phyloP scores from a whole-genome alignment of 1,140 invertebrate species.

The Batillaria attramentaria region DNA sequence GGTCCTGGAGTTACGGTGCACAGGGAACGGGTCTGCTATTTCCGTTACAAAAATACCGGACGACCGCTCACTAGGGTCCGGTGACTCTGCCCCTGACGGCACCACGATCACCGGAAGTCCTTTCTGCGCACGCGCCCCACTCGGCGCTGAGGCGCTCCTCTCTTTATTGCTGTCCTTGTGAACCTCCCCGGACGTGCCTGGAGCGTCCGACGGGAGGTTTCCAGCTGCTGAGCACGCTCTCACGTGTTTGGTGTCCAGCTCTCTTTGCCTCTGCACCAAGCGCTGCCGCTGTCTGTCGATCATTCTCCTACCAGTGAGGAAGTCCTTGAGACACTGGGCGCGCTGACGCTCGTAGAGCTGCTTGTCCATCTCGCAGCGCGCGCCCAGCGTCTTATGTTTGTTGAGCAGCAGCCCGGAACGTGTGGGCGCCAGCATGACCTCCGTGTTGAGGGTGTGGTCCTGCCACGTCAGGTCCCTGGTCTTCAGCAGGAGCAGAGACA shows the following conservation, averaged over 20 bases:
- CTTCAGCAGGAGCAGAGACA: conserved; percentile 55
- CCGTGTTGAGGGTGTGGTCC: conserved; percentile 57
- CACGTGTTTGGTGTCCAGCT: conserved; percentile 15
- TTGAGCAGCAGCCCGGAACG: conserved; percentile 50
- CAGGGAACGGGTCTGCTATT: background rate
- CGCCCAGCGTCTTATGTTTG: conserved; percentile 55
- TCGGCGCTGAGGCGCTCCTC: conserved; percentile 4
- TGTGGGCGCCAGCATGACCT: conserved; percentile 52
- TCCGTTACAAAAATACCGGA: background rate
- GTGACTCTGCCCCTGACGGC: background rate
- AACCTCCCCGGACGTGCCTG: background rate
- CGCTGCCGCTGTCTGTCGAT: conserved; percentile 46
- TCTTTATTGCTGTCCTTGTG: no score
- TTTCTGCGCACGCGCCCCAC: background rate
- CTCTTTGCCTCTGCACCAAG: conserved; percentile 31
- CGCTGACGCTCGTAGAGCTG: conserved; percentile 48
- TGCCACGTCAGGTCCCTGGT: conserved; percentile 55
- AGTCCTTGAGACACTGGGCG: conserved; percentile 45
- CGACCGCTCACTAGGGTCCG: background rate
- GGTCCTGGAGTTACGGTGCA: no score
- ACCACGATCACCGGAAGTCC: conserved; percentile 13
- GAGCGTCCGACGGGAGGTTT: background rate
- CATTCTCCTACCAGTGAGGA: conserved; percentile 44
- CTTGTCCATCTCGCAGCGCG: conserved; percentile 44
- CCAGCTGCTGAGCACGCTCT: background rate